Percentiles rank a stretch among this genome's conserved stretches.
These are phyloP conservation scores for Apocrypta bakeri DNA, from an alignment of 1,140 invertebrate genomes.

Conservation along the genomic window DNA sequence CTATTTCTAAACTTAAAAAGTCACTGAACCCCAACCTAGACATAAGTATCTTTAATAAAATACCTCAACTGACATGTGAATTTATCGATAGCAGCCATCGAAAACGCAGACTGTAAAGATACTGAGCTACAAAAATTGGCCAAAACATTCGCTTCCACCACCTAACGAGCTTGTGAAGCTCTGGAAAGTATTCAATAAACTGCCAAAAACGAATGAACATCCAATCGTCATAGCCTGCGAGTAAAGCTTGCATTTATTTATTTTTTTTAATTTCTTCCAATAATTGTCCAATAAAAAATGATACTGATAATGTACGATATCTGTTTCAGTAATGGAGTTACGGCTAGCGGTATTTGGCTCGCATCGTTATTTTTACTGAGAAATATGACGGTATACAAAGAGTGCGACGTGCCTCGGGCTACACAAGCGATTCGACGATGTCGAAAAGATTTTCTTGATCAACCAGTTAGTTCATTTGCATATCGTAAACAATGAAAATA, in stretches of 20 bases:
- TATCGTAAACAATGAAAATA: background rate
- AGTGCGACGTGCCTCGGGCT: conserved; percentile 40
- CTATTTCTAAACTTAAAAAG: background rate
- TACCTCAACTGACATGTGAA: background rate
- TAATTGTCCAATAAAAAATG: background rate
- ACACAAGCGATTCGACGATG: conserved; percentile 19
- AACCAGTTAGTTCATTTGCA: conserved; percentile 19
- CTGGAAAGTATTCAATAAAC: conserved; percentile 26
- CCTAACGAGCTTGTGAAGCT: conserved; percentile 33
- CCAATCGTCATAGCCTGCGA: conserved; percentile 35
- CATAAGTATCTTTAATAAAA: background rate
- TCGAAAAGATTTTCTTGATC: conserved; percentile 40
- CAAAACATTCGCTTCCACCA: background rate
- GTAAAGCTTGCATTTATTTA: conserved; percentile 16
- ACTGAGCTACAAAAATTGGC: conserved; percentile 46
- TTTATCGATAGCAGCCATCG: background rate
- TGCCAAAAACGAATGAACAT: background rate
- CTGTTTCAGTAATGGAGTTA: conserved; percentile 45
- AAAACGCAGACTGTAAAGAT: conserved; percentile 40
- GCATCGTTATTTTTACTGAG: conserved; percentile 29
- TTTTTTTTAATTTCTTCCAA: background rate
- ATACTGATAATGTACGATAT: no score
- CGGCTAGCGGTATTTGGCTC: conserved; percentile 46
- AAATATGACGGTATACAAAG: conserved; percentile 39
- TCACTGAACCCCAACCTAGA: no score